Base-by-base conservation (phyloP, 1,140 invertebrate genomes). In the Anoplophora glabripennis region DNA sequence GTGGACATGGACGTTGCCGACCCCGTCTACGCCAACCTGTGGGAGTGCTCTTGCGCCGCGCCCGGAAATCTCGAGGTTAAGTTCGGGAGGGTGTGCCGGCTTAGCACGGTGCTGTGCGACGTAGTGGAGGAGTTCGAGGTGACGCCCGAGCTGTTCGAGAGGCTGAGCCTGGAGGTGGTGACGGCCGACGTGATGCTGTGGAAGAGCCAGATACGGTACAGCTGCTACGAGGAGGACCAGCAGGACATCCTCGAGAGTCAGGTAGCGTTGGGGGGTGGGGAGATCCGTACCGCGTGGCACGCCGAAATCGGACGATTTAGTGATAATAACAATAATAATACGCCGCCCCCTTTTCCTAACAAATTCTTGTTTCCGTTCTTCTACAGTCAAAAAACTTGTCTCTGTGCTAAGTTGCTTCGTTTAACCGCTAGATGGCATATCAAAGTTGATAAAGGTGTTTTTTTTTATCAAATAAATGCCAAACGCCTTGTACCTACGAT, bases 41-140 rank as follows among this genome's bases (percentile, higher is more conserved):
- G 62, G 54, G 53, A 64, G 11, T 64, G 61, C 38, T 35, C 42
- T 17, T 11, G 37, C 28, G 2, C 7, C 9, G 3, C 38, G 18
- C 36, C 36, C 34, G 8, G 36, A 61, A 45, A 59, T 45, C 21
- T 59, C 52, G 2, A 37, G 36, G 44, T 63, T n/a, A 58, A 58
- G 46, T 64, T 57, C 48, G 62, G 57, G 18, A 48, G 47, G 44
- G 57, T 57, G 47, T 52, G 37, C 9, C 47, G 53, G 38, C 33
- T 63, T 5, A 59, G 57, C 51, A 17, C 34, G 11, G 12, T 53
- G 7, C 59, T 63, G 15, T 52, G 42, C 7, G 61, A 59, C 3
- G 38, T 38, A 10, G 36, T 55, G 7, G 40, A 55, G 17, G 52
- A 63, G 14, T 17, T 63, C 14, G 45, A 56, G 28, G 36, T 21